These are phyloP conservation scores for Pteropus alecto DNA, from an alignment of 2,113 vertebrate genomes.

Conservation along the genomic window DNA sequence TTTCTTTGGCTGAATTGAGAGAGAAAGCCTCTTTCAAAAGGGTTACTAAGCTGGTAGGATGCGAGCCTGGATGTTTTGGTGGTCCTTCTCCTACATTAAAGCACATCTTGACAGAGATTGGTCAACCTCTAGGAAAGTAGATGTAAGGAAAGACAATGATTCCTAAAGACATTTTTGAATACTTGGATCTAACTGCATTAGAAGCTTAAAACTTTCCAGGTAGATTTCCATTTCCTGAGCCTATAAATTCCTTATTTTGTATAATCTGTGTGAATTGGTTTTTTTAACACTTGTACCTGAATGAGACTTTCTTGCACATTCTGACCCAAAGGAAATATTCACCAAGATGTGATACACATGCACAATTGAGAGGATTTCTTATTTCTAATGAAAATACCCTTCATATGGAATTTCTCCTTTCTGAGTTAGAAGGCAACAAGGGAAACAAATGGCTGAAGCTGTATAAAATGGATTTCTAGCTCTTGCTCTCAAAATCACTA, in stretches of 20 bases:
- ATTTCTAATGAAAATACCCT: neutral
- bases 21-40: neutral
- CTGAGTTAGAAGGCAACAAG: neutral
- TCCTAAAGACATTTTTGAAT: neutral
- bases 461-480: neutral
- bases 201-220: neutral
- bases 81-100: neutral
- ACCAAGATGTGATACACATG: neutral
- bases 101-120: neutral
- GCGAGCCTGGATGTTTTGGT: neutral
- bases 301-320: neutral
- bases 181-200: neutral
- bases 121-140: neutral
- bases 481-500: neutral
- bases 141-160: neutral
- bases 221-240: neutral
- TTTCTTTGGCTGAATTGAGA: neutral
- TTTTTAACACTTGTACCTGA: neutral
- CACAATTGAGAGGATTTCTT: neutral
- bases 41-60: neutral
- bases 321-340: neutral
- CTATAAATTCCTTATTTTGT: neutral
- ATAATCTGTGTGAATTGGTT: neutral
- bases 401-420: neutral
- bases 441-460: neutral